phyloP scores from a whole-genome alignment of 2,797 vertebrate species.

The Xerus rutilus region DNA sequence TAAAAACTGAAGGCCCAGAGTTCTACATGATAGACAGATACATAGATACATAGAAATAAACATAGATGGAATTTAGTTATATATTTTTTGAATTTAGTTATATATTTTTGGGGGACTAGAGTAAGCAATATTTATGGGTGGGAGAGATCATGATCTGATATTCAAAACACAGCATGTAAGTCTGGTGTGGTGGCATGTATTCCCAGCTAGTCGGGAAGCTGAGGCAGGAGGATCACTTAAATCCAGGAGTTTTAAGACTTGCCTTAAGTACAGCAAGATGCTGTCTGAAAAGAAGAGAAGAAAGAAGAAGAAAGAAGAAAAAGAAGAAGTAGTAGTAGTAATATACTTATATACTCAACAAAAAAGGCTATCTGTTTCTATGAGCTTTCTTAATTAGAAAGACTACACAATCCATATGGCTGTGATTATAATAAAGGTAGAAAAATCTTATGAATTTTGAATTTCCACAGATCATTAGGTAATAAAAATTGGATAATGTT shows the following conservation, averaged over 20 bases:
- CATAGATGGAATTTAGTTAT: background rate
- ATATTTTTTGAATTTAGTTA: background rate
- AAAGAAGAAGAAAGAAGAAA: too few relatives aligned
- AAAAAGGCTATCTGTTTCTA: background rate
- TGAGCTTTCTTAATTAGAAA: background rate
- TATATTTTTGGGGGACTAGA: background rate
- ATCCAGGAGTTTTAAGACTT: background rate
- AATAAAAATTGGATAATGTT: conserved; percentile 32
- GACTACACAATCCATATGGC: background rate
- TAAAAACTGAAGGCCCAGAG: background rate
- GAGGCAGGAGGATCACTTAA: background rate
- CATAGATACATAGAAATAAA: too few relatives aligned
- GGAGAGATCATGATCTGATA: background rate
- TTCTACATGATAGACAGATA: background rate
- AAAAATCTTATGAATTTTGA: background rate
- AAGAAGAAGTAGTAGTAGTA: too few relatives aligned
- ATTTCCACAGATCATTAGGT: background rate
- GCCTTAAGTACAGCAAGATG: background rate
- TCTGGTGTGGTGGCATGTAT: background rate
- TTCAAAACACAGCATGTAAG: background rate
- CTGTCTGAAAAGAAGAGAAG: background rate
- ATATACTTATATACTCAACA: background rate
- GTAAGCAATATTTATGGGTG: background rate
- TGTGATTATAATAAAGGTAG: background rate
- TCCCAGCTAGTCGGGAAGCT: background rate